phyloP scores from a whole-genome alignment of 2,888 invertebrate species.

The Iphiclides podalirius region DNA sequence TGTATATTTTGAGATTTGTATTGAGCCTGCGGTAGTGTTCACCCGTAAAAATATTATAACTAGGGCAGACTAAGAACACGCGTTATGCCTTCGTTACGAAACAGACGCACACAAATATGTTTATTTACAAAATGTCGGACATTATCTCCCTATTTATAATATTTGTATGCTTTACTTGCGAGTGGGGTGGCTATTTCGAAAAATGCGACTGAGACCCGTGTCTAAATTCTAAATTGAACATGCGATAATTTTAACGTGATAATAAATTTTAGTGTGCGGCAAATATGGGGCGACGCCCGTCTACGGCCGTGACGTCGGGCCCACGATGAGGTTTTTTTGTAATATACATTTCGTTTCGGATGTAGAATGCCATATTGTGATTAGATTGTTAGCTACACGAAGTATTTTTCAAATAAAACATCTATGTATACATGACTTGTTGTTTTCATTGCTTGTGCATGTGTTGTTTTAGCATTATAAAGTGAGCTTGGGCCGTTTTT shows the following conservation, averaged over 20 bases:
- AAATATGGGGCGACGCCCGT: no score
- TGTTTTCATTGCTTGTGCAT: constrained; percentile 34
- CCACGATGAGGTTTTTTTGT: constrained; percentile 42
- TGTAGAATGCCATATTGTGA: constrained; percentile 63
- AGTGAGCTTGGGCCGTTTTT: no score
- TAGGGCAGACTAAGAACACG: constrained; percentile 1
- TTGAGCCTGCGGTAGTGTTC: constrained; percentile 1
- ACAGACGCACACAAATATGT: constrained; percentile 5
- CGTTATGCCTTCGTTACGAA: no score
- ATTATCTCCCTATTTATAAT: constrained; percentile 13
- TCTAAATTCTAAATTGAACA: constrained; percentile 30
- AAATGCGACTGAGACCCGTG: constrained; percentile 14
- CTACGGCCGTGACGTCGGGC: no score
- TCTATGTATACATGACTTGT: constrained; percentile 53
- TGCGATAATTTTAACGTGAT: constrained; percentile 35
- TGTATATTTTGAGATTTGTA: not conserved
- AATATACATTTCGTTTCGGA: constrained; percentile 44
- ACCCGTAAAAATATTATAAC: constrained; percentile 8
- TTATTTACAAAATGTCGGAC: not conserved
- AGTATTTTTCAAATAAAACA: constrained; percentile 66
- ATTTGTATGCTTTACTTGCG: constrained; percentile 11
- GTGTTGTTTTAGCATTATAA: no score
- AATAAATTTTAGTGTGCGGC: no score
- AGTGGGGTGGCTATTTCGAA: not conserved
- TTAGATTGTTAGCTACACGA: constrained; percentile 58